Evolutionary conservation across 2,113 vertebrate species (phyloP).

Genomic region (Marmota monax): DNA sequence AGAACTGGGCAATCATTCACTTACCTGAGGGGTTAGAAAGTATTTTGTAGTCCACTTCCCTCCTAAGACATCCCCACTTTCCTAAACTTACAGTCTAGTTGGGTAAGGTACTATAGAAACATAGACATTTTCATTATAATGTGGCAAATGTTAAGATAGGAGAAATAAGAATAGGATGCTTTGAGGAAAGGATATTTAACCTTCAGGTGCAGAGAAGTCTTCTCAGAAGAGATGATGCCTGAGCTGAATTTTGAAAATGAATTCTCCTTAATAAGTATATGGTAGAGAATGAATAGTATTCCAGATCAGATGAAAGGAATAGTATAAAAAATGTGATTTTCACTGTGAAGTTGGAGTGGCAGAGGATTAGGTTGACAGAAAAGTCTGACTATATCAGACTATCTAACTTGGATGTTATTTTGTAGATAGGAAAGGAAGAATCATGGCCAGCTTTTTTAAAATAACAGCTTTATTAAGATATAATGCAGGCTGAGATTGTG

Average conservation of each 20-base stretch:
- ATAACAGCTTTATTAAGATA: not conserved
- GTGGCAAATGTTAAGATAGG: constrained; percentile 16
- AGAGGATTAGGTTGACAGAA: not conserved
- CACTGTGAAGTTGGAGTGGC: not conserved
- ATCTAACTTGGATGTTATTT: constrained; percentile 17
- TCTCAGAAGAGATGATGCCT: constrained; percentile 2
- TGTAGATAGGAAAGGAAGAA: constrained; percentile 17
- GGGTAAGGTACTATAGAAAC: not conserved
- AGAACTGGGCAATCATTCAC: not conserved
- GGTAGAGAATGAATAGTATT: not conserved
- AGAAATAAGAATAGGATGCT: not conserved
- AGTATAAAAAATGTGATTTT: not conserved
- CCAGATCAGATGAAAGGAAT: not conserved
- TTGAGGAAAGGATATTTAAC: constrained; percentile 10
- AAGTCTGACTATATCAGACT: constrained; percentile 1
- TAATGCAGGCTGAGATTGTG: not conserved
- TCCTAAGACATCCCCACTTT: not conserved
- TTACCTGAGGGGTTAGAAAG: not conserved
- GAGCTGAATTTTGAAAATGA: constrained; percentile 50
- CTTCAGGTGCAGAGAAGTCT: not conserved
- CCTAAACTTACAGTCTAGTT: not conserved
- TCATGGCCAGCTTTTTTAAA: not conserved
- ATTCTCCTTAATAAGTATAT: constrained; percentile 31
- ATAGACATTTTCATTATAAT: not conserved
- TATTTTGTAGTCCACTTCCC: not conserved